Evolutionary conservation across 2,888 invertebrate genomes (phyloP), one percentile per base, ranked within the genome.

Genomic region (Philopedon plagiatum): DNA sequence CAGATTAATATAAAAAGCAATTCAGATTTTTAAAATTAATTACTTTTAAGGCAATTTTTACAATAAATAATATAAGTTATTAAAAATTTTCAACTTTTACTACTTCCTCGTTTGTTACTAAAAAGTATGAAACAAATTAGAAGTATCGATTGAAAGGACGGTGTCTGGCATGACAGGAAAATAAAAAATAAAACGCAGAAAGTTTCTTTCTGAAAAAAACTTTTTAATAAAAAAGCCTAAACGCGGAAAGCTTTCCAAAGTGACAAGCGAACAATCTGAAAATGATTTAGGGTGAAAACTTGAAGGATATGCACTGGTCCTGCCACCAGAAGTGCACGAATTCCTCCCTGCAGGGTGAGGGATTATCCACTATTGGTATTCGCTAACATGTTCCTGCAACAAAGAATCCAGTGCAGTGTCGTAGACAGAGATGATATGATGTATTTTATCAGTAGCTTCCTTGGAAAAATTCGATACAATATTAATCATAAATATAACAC

Each of bases 321-420:
- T 65, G 41, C 57, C 26, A 34, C 23, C 63, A 34, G 57, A 51
- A 46, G 60, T 62, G 73, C 62, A 62, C 56, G 51, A 34, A 51
- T 54, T 60, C 54, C 69, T 72, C 76, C 77, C 76, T 75, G 71
- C 73, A 72, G 75, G 75, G 76, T 78, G 78, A 79, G 72, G 80
- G 81, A 83, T 84, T 84, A 84, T 84, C 84, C 82, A 78, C 78
- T 82, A 83, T 84, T 81, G 83, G 83, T 81, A 84, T 84, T 82
- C 83, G 78, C 80, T 80, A 81, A 82, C 84, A 83, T 82, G 83
- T 79, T 77, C 78, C 76, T 76, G 75, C 74, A 77, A 80, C 77
- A 78, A 77, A 78, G 74, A 77, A 39, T 56, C 64, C 39, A 41
- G 15, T 39, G 18, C 64, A 65, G 64, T 19, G 56, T 56, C 56